Conservation (phyloP, 2,113 vertebrate genomes). For the Strix aluco region DNA sequence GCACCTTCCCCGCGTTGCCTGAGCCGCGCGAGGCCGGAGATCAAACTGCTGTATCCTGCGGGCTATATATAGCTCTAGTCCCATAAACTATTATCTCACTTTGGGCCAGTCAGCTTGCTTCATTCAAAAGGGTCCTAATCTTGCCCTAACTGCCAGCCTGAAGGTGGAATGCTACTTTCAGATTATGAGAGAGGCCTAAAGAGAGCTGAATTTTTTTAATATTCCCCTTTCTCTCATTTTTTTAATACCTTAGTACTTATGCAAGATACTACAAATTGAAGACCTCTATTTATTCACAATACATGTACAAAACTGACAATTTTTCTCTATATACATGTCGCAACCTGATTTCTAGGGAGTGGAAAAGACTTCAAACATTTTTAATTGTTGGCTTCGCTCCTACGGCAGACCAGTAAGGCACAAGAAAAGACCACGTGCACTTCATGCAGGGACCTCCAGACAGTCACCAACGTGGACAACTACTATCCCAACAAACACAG, state of each 20-base stretch:
- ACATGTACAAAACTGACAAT: accelerated
- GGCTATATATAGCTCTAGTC: conserved; percentile 13
- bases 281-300: background rate
- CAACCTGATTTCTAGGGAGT: background rate
- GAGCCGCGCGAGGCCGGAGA: background rate
- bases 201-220: background rate
- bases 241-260: background rate
- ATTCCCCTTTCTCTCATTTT: background rate
- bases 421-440: background rate
- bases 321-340: background rate
- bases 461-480: background rate
- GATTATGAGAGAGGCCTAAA: background rate
- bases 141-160: background rate
- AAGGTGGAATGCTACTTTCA: conserved; percentile 6
- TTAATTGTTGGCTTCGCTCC: background rate
- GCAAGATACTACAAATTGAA: background rate
- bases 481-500: background rate
- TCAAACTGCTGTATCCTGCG: background rate
- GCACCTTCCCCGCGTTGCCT: background rate
- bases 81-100: conserved; percentile 16
- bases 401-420: background rate
- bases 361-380: background rate
- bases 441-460: background rate
- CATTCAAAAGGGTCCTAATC: conserved; percentile 8
- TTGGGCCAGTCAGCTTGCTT: background rate